Evolutionary conservation across 2,888 invertebrate species (phyloP), one percentile per base, ranked within the genome.

Genomic region (Drosophila mimica): DNA sequence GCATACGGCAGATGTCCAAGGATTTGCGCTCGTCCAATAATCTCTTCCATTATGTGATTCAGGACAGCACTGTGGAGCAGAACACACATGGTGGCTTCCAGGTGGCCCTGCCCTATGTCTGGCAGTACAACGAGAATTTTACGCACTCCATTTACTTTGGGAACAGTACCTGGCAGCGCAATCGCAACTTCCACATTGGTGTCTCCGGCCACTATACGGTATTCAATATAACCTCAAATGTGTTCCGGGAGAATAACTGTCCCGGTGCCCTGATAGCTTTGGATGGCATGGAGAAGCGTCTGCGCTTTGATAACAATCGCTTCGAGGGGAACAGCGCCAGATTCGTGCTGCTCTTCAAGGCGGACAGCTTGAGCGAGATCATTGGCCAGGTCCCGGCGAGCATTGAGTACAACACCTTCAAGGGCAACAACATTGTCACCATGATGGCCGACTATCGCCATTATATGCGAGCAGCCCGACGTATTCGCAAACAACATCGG

Each of bases 21-120:
- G 98, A 99, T 93, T 95, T 99, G 83, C 95, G 98, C 81, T 97
- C 98, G 75, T 98, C 99, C 0, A 99, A 99, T 91, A 99, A 99
- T 93, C 94, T 99, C 1, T 99, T 98, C 94, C 98, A 99, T 92
- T 99, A 99, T 95, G 94, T 97, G 33, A 93, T 99, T 56, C 96
- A 97, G 92, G 97, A 98, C 88, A 97, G 97, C 70, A 95, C 96
- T 0, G 95, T 99, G 74, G 97, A 97, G 91, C 95, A 97, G 77
- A 99, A 99, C 90, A 94, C 94, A 70, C 95, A 95, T 33, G 98
- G 98, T 15, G 99, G 99, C 1, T 96, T 99, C 79, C 89, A 97
- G 88, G 94, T 99, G 6, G 95, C 96, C 15, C 93, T 99, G 43
- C 99, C 99, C 0, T 98, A 98, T 83, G 98, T 99, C 1, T 98